Evolutionary conservation across 2,797 vertebrate species (phyloP).

Genomic region (Halcyon smyrnensis): DNA sequence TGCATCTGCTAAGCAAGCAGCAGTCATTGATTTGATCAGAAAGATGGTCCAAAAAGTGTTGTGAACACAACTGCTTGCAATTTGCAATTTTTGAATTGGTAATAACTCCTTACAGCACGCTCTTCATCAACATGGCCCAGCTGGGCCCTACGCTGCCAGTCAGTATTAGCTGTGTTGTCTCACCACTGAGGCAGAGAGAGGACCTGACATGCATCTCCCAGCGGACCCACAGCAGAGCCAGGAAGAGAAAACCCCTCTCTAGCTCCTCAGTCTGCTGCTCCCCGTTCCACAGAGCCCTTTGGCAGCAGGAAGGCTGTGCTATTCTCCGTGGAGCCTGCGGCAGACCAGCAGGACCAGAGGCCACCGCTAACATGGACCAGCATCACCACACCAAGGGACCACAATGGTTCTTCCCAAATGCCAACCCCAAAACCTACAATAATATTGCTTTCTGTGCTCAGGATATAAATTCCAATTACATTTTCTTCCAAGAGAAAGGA

Average conservation of each 20-base stretch:
- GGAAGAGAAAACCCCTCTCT: background rate
- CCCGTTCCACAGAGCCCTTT: background rate
- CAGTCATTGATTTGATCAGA: background rate
- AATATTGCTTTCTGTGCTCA: background rate
- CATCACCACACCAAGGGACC: background rate
- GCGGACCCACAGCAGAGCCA: rapidly evolving
- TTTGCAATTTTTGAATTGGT: background rate
- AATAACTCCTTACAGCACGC: rapidly evolving
- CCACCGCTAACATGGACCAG: background rate
- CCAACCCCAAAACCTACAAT: background rate
- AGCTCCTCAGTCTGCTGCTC: rapidly evolving
- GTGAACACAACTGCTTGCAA: background rate
- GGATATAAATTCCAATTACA: background rate
- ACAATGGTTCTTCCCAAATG: background rate
- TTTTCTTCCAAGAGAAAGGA: background rate
- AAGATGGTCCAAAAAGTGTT: background rate
- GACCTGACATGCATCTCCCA: background rate
- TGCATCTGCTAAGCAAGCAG: background rate
- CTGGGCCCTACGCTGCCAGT: rapidly evolving
- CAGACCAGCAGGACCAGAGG: background rate
- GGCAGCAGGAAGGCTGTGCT: background rate
- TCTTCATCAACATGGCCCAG: background rate
- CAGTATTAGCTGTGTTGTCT: too few relatives aligned
- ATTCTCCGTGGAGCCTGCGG: background rate
- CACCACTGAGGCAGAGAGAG: background rate